Conservation (phyloP, 2,888 invertebrate genomes). For the Arrhopalites spinosus region DNA sequence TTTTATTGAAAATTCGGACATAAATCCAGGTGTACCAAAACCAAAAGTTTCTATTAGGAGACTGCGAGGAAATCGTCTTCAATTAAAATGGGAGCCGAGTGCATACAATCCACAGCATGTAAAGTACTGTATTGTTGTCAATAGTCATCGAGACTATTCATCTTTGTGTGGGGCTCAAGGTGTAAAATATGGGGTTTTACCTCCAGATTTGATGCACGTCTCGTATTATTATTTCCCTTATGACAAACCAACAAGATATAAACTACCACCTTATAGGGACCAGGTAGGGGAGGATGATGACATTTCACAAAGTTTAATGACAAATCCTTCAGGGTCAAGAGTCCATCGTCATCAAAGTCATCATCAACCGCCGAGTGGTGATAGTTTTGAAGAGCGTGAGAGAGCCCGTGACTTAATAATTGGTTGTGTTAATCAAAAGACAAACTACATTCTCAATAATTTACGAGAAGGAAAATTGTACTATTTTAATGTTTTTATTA, state of each 20-base stretch:
- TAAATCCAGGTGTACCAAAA: slow-evolving; percentile 16
- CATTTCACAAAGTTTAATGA: too few species aligned
- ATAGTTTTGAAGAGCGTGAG: slow-evolving; percentile 24
- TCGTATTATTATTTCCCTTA: slow-evolving; percentile 48
- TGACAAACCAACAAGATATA: background rate
- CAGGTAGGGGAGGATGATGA: background rate
- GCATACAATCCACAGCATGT: slow-evolving; percentile 63
- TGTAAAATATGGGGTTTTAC: slow-evolving; percentile 58
- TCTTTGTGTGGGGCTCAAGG: slow-evolving; percentile 63
- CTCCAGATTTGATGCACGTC: slow-evolving; percentile 55
- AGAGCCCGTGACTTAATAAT: slow-evolving; percentile 58
- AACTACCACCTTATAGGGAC: background rate
- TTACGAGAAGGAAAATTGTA: slow-evolving; percentile 62
- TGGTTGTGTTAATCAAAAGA: slow-evolving; percentile 63
- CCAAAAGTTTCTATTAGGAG: slow-evolving; percentile 48
- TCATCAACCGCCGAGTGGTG: background rate
- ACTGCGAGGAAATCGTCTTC: slow-evolving; percentile 52
- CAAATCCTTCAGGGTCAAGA: too few species aligned
- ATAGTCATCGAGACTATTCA: slow-evolving; percentile 60
- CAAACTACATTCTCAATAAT: slow-evolving; percentile 62
- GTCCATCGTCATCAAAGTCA: background rate
- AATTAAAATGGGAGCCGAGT: slow-evolving; percentile 58
- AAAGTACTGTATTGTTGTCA: slow-evolving; percentile 64
- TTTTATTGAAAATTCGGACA: slow-evolving; percentile 23
- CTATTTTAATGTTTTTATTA: slow-evolving; percentile 65